phyloP scores from a whole-genome alignment of 2,113 vertebrate genomes.

The Lagopus leucura region DNA sequence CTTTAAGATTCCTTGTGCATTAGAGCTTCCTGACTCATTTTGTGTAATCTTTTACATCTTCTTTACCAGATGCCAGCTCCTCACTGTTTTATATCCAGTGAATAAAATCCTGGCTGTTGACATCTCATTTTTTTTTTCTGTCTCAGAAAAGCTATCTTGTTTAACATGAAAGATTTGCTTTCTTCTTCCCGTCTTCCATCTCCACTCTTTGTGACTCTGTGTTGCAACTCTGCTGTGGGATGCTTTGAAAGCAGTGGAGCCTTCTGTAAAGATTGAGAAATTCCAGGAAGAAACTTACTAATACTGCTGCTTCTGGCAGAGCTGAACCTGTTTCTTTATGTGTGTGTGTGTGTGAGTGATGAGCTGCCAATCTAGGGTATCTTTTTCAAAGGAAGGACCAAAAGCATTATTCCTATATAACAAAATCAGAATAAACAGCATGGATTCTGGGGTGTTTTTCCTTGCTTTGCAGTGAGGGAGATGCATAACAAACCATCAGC shows the following conservation, averaged over 20 bases:
- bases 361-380: neutral
- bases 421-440: neutral
- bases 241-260: neutral
- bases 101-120: slow-evolving; percentile 27
- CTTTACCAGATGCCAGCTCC: neutral
- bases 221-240: neutral
- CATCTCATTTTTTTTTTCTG: neutral
- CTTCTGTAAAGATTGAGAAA: neutral
- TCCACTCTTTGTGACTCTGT: neutral
- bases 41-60: neutral
- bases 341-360: neutral
- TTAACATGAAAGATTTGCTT: slow-evolving; percentile 11
- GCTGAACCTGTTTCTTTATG: neutral
- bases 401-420: neutral
- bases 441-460: neutral
- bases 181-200: neutral
- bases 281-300: neutral
- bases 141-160: neutral
- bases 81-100: neutral
- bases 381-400: neutral
- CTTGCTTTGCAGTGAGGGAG: neutral
- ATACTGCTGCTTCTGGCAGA: neutral
- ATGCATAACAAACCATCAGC: neutral
- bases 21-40: neutral
- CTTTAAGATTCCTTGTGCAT: neutral